phyloP scores from a whole-genome alignment of 2,797 vertebrate species.

The Pseudopleuronectes americanus region DNA sequence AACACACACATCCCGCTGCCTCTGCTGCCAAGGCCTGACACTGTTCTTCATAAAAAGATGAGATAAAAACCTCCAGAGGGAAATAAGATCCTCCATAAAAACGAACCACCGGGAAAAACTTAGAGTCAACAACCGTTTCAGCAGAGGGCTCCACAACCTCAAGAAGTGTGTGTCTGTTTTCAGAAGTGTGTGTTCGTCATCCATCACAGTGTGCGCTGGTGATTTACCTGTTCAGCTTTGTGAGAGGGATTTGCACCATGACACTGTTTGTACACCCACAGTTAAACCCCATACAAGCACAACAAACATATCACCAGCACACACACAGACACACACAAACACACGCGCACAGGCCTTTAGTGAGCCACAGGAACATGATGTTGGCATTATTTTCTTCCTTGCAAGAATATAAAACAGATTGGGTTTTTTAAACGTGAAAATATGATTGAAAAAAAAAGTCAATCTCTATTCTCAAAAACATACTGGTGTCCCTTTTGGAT shows the following conservation, averaged over 20 bases:
- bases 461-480: neutral
- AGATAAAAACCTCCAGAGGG: neutral
- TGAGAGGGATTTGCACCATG: conserved; percentile 66
- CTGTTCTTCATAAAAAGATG: neutral
- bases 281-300: conserved; percentile 60
- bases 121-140: conserved; percentile 15
- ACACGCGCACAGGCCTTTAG: conserved; percentile 9
- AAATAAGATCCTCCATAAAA: conserved; percentile 21
- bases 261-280: conserved; percentile 65
- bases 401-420: neutral
- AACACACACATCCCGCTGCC: neutral
- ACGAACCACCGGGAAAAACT: conserved; percentile 1
- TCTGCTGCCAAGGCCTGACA: neutral
- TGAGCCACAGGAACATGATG: conserved; percentile 12
- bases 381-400: conserved; percentile 47
- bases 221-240: conserved; percentile 61
- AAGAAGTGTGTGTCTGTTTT: conserved; percentile 41
- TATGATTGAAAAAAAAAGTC: neutral
- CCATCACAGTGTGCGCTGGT: conserved; percentile 51
- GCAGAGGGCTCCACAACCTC: conserved; percentile 37
- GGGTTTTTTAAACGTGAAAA: no score
- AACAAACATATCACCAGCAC: conserved; percentile 10
- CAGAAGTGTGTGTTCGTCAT: conserved; percentile 46
- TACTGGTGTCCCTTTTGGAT: no score
- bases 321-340: conserved; percentile 13